Percentiles rank a stretch among this genome's conserved stretches.
phyloP scores from a whole-genome alignment of 35 echinoderm and acorn worm genomes.

The Ophioderma brevispina region DNA sequence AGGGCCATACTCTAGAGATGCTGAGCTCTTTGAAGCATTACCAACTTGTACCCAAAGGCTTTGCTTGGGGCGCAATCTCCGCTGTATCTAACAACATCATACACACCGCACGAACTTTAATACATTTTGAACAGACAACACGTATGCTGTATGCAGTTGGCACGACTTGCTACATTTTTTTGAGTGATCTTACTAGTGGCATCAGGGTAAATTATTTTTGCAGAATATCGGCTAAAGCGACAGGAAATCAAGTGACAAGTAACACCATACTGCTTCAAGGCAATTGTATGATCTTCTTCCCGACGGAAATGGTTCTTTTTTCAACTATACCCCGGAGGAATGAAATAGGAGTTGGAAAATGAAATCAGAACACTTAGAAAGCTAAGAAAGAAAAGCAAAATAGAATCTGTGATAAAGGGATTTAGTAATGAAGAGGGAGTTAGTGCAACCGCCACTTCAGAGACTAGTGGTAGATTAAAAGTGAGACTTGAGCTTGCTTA shows the following conservation, averaged over 20 bases:
- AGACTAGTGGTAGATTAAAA: not conserved
- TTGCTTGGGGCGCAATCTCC: not conserved
- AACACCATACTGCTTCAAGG: not conserved
- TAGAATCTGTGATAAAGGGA: not conserved
- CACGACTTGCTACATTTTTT: not conserved
- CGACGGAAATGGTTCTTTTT: not conserved
- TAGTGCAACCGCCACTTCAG: not conserved
- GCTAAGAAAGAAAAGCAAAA: not conserved
- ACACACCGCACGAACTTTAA: not conserved
- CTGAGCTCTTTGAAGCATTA: not conserved
- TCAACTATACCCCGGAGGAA: not conserved
- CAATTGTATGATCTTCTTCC: not conserved
- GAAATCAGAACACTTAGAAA: not conserved
- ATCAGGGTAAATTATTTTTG: not conserved
- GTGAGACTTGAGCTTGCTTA: not conserved
- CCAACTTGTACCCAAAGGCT: not conserved
- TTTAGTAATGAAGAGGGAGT: slow-evolving; percentile 2
- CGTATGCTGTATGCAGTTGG: not conserved
- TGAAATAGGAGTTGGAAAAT: not conserved
- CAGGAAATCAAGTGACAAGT: not conserved
- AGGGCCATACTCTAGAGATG: not conserved
- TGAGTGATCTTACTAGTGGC: not conserved
- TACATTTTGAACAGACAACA: not conserved
- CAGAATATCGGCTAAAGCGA: not conserved
- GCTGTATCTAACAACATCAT: not conserved